Conservation (phyloP, 2,888 invertebrate genomes). For the Cryptophagus acutangulus region DNA sequence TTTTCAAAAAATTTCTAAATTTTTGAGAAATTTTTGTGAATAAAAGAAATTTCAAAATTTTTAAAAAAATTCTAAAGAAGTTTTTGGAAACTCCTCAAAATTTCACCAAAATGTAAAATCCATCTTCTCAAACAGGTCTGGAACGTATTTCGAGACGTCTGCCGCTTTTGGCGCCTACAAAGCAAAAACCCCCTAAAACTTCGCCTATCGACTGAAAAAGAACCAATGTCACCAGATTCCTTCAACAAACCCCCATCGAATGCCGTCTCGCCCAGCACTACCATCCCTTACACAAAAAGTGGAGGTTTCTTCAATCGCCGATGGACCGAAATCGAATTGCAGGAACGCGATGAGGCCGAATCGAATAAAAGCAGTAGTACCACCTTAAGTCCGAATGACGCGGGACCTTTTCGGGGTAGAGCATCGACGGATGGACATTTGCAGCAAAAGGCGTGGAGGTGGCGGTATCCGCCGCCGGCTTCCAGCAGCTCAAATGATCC, state of each 20-base stretch:
- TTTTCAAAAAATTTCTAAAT: slow-evolving; percentile 5
- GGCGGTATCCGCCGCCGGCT: slow-evolving; percentile 54
- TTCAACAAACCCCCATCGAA: slow-evolving; percentile 21
- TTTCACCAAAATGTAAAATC: too few species aligned
- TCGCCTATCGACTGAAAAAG: slow-evolving; percentile 55
- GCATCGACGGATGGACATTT: slow-evolving; percentile 70
- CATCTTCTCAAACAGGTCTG: slow-evolving; percentile 57
- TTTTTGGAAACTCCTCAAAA: neutral
- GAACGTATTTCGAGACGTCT: slow-evolving; percentile 71
- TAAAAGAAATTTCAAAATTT: too few species aligned
- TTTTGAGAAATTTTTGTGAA: too few species aligned
- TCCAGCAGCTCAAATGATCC: slow-evolving; percentile 36
- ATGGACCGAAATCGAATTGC: slow-evolving; percentile 60
- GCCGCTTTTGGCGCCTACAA: slow-evolving; percentile 69
- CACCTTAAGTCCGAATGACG: slow-evolving; percentile 38
- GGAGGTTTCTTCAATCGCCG: slow-evolving; percentile 40
- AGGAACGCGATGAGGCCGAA: slow-evolving; percentile 55
- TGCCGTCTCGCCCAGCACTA: slow-evolving; percentile 36
- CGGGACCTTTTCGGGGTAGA: slow-evolving; percentile 63
- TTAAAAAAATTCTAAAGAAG: too few species aligned
- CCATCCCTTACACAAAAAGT: slow-evolving; percentile 36
- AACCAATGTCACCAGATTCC: slow-evolving; percentile 52
- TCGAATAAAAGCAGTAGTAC: slow-evolving; percentile 31
- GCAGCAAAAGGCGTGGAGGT: slow-evolving; percentile 56
- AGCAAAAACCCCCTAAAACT: slow-evolving; percentile 61